Base-by-base conservation (phyloP, 2,113 vertebrate species). In the Oncorhynchus masou region DNA sequence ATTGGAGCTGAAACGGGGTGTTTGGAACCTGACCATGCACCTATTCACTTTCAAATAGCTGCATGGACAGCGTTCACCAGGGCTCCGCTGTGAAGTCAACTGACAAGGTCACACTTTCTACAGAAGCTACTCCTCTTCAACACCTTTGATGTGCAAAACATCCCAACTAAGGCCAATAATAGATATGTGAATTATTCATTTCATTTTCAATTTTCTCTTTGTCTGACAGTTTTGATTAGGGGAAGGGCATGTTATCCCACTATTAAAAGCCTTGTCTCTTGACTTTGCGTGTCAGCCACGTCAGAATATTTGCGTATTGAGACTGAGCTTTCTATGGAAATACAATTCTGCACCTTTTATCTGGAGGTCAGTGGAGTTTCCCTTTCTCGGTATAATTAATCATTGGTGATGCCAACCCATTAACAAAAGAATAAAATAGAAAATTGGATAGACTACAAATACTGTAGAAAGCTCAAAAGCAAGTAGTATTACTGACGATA, bases 401-500 rank as follows among this genome's bases (percentile, higher is more conserved):
- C 24, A 0, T 24, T 60, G 80, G 24, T 68, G 29, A 68, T 9
- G 3, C 73, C 73, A 70, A 45, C 24, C 72, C 27, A 48, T 66
- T 51, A 16, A 51, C n/a, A 29, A 57, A 67, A 73, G 12, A 27
- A 51, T 49, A 9, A 77, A 76, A 74, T 19, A 22, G 15, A 15
- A 49, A 34, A 24, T 11, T 64, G 66, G 22, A 34, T 51, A 13
- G 54, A 76, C 51, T 70, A 71, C 71, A 13, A 29, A 73, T 54
- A 74, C 85, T 78, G 88, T 82, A 85, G 90, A 91, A 92, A 92
- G 91, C 88, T 93, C 92, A 92, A 91, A 82, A 84, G 76, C 70
- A 87, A 86, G 73, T 74, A 79, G 59, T 75, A 73, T 80, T 74
- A 86, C 71, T 86, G 71, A 84, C 83, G 74, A 82, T 74, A 79